Conservation (phyloP, 2,888 invertebrate species). For the Tinea trinotella region DNA sequence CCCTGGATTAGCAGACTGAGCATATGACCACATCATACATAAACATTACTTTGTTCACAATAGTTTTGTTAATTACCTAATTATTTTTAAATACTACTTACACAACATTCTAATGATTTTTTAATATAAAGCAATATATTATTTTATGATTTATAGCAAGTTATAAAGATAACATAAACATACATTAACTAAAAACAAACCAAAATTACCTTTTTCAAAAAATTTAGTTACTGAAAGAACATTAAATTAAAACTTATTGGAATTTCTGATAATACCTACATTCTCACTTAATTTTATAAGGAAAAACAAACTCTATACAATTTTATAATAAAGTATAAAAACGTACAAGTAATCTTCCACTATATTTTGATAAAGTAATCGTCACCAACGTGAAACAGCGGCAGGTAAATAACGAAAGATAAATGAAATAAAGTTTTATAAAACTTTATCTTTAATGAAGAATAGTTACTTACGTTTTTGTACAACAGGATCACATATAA, state of each 20-base stretch:
- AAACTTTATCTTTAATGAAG: neutral
- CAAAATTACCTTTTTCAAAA: too few species aligned
- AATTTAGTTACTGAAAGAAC: too few species aligned
- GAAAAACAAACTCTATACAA: neutral
- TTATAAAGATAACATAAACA: too few species aligned
- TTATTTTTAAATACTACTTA: too few species aligned
- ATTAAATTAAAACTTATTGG: neutral
- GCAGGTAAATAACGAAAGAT: conserved; percentile 2
- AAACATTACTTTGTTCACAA: too few species aligned
- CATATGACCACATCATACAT: too few species aligned
- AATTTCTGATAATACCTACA: neutral
- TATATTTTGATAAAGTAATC: conserved; percentile 2
- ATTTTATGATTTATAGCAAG: too few species aligned
- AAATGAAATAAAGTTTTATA: neutral
- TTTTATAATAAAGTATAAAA: neutral
- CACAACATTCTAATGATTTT: too few species aligned
- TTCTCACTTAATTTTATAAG: neutral
- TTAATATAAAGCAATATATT: too few species aligned
- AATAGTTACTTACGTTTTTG: conserved; percentile 2
- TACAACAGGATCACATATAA: conserved; percentile 3
- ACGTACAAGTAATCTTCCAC: neutral
- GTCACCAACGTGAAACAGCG: neutral
- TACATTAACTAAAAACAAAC: too few species aligned
- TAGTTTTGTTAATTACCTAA: too few species aligned
- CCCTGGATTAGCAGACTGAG: too few species aligned